These are phyloP conservation scores for Drosophila trichaetosa DNA, from an alignment of 2,888 invertebrate species.

Conservation along the genomic window DNA sequence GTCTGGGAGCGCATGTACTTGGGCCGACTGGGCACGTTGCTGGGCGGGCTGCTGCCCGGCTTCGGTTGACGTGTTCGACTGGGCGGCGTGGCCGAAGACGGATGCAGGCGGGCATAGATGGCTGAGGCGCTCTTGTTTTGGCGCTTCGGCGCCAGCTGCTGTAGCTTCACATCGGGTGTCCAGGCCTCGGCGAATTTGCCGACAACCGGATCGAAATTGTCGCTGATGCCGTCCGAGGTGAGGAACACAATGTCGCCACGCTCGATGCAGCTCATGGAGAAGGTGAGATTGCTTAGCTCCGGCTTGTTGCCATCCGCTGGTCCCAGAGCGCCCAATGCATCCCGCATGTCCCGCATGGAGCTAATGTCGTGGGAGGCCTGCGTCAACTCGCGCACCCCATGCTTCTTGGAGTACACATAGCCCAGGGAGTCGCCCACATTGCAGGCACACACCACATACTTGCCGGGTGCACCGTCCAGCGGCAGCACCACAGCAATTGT, in stretches of 20 bases:
- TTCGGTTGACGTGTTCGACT: slow-evolving; percentile 59
- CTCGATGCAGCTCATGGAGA: slow-evolving; percentile 92
- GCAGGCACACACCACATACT: slow-evolving; percentile 92
- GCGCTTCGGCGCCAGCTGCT: slow-evolving; percentile 79
- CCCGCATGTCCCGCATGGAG: slow-evolving; percentile 93
- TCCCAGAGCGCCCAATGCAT: slow-evolving; percentile 94
- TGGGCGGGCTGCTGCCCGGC: slow-evolving; percentile 63
- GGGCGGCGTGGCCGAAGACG: slow-evolving; percentile 61
- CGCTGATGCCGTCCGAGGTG: slow-evolving; percentile 95
- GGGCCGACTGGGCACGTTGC: slow-evolving; percentile 82
- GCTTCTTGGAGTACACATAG: slow-evolving; percentile 91
- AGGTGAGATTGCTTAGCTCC: slow-evolving; percentile 94
- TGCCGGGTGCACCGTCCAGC: slow-evolving; percentile 84
- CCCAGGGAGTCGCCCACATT: slow-evolving; percentile 96
- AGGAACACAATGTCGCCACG: slow-evolving; percentile 93
- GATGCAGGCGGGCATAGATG: slow-evolving; percentile 82
- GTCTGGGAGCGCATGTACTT: slow-evolving; percentile 85
- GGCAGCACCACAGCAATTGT: slow-evolving; percentile 92
- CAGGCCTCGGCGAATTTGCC: slow-evolving; percentile 91
- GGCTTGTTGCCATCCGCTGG: slow-evolving; percentile 94
- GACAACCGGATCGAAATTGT: slow-evolving; percentile 96
- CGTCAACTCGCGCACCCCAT: slow-evolving; percentile 93
- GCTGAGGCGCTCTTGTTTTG: slow-evolving; percentile 85
- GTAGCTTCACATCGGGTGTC: slow-evolving; percentile 82
- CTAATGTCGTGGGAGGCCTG: slow-evolving; percentile 93